A percentile compares a stretch with the other conserved stretches of the same genome.
Evolutionary conservation across 2,888 invertebrate species (phyloP).

Genomic region (Buathra laborator): DNA sequence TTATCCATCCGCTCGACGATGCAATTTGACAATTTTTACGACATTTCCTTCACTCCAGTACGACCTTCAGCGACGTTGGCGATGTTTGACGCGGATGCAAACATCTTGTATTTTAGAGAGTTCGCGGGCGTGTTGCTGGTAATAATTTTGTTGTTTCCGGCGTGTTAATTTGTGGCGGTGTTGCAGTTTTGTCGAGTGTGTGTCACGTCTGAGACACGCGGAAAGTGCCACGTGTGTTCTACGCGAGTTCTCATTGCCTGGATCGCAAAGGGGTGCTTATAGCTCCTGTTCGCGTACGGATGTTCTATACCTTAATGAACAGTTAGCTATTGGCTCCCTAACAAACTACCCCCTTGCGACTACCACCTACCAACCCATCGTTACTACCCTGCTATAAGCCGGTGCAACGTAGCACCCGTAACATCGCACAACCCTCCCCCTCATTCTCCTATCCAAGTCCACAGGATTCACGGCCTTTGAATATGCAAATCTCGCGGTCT

Average conservation of each 20-base stretch:
- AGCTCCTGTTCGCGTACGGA: slow-evolving; percentile 59
- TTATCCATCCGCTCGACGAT: slow-evolving; percentile 67
- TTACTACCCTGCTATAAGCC: slow-evolving; percentile 45
- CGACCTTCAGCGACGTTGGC: slow-evolving; percentile 23
- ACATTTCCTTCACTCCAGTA: slow-evolving; percentile 49
- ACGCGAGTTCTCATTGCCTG: slow-evolving; percentile 71
- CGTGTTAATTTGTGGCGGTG: slow-evolving; percentile 60
- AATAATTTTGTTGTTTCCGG: slow-evolving; percentile 66
- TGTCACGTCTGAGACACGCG: slow-evolving; percentile 34
- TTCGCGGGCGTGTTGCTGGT: slow-evolving; percentile 47
- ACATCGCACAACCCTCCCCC: slow-evolving; percentile 26
- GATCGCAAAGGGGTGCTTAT: slow-evolving; percentile 64
- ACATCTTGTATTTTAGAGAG: slow-evolving; percentile 44
- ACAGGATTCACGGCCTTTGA: slow-evolving; percentile 79
- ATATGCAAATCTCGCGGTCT: slow-evolving; percentile 79
- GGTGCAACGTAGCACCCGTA: slow-evolving; percentile 40
- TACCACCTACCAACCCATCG: slow-evolving; percentile 46
- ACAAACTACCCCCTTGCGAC: slow-evolving; percentile 71
- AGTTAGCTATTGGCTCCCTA: slow-evolving; percentile 76
- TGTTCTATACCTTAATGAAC: slow-evolving; percentile 75
- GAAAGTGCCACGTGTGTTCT: slow-evolving; percentile 38
- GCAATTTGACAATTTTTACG: slow-evolving; percentile 70
- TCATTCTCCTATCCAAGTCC: slow-evolving; percentile 63
- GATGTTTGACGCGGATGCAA: not conserved
- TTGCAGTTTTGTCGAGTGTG: slow-evolving; percentile 32